Evolutionary conservation across 2,888 invertebrate species (phyloP), one percentile per base, ranked within the genome.

Genomic region (Meiosimyza decipiens): DNA sequence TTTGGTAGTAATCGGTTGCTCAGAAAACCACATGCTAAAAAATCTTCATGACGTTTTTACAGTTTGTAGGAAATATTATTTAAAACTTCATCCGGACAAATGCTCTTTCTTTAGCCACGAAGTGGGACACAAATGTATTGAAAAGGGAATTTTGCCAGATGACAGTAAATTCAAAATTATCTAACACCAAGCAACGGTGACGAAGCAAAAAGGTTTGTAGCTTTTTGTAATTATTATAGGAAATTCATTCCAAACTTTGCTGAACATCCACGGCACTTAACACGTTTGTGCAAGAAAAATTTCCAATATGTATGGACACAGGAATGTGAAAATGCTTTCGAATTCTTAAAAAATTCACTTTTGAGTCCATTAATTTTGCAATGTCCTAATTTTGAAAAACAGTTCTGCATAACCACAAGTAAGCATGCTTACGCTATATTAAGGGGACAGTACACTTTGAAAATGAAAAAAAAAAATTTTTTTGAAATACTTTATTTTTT

Each of bases 1-100:
- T 73, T 55, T 77, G 18, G 74, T 78, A 13, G 76, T 77, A 6
- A 75, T 77, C 9, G 77, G 77, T 7, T 76, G 73, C 59, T 74
- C 76, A 40, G 71, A 74, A 68, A 66, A 62, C 16, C 60, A 73
- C 9, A 71, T 71, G 49, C 15, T 73, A 9, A 54, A 73, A 15
- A 71, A 73, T 59, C 28, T 73, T 33, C 65, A 57, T 11, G 33
- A 64, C 16, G 28, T 22, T 59, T 15, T 72, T 7, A 1, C 6
- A 40, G 9, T 40, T 40, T 40, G 66, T 57, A 65, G 63, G 51
- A 63, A 68, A 33, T 28, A 18, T 6, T 73, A 74, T 47, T 51
- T 74, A 7, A 76, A 76, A 63, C 51, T 74, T 50, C 71, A 79
- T 28, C 75, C 75, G 1, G 71, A 76, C 33, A 78, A 75, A 64